Base-by-base conservation (phyloP, 2,888 invertebrate genomes). In the Idaea dimidiata region DNA sequence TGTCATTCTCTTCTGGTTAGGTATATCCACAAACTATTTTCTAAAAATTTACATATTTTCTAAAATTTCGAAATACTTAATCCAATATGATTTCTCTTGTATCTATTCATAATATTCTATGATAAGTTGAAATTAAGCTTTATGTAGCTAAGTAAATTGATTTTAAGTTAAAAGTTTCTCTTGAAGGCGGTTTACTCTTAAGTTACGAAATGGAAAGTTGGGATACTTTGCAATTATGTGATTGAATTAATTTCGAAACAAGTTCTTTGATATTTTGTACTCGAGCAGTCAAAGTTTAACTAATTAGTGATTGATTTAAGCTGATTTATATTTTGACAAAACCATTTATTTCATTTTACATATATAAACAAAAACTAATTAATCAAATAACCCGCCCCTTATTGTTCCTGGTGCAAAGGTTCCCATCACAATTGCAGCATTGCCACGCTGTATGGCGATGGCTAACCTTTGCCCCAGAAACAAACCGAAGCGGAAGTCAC, bases 141-240 rank as follows among this genome's bases (percentile, higher is more conserved):
- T 43, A 8, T 43, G 43, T 43, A 43, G 43, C 43, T 43, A 43
- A 43, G 43, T 10, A 43, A 43, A 43, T 43, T 43, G 43, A 43
- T 43, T 43, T 43, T 43, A 43, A 43, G 43, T 43, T 43, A 43
- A 43, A 43, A 43, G 43, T 43, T 43, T 43, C 43, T 14, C 43
- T 43, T 43, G 43, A 43, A 43, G 43, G 43, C 43, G 43, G 43
- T 43, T 43, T 8, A 43, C 43, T 43, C 14, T 43, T 14, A 43
- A 43, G 43, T 43, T 43, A 43, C 43, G 43, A 43, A 43, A 43
- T 43, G 43, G 43, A 43, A 43, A 43, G 43, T 43, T 43, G 43
- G 43, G 43, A 43, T 43, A 43, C 43, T 43, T 43, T 43, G 10
- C 43, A 43, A 43, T 43, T 43, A 43, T 43, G 43, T 43, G 14